A percentile compares a stretch with the other conserved stretches of the same genome.
Evolutionary conservation across 2,888 invertebrate species (phyloP).

Genomic region (Caenorhabditis sp.): DNA sequence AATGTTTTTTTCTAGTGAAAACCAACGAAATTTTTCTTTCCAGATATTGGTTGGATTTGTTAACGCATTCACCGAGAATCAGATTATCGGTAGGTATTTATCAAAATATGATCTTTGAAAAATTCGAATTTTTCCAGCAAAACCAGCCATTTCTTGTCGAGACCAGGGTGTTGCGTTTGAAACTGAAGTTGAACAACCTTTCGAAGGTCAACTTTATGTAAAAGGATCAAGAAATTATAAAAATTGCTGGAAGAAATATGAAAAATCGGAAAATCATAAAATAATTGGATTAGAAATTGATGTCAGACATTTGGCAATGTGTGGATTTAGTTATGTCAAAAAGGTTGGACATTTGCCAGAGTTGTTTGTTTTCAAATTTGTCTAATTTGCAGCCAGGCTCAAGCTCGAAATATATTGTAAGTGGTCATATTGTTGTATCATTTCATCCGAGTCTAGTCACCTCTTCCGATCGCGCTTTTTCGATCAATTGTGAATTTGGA

Average conservation of each 20-base stretch:
- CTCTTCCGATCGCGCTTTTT: constrained; percentile 19
- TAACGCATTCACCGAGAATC: neutral
- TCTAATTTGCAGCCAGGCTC: constrained; percentile 19
- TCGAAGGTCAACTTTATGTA: neutral
- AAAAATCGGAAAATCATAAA: neutral
- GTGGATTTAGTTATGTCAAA: neutral
- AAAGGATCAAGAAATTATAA: neutral
- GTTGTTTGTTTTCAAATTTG: neutral
- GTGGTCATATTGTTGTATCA: constrained; percentile 24
- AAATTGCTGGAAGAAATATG: neutral
- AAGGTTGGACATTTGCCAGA: neutral
- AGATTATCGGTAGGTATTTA: neutral
- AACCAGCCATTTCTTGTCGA: neutral
- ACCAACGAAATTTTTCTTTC: neutral
- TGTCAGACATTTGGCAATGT: neutral
- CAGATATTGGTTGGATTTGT: neutral
- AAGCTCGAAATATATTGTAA: constrained; percentile 8
- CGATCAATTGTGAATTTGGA: constrained; percentile 32
- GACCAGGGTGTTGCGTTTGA: neutral
- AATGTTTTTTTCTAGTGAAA: neutral
- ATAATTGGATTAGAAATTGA: neutral
- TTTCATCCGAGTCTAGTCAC: constrained; percentile 29
- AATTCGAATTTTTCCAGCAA: neutral
- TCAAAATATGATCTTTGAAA: neutral
- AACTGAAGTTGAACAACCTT: neutral